These are phyloP conservation scores for Chrysopa pallens DNA, from an alignment of 1,140 invertebrate species.

Conservation along the genomic window DNA sequence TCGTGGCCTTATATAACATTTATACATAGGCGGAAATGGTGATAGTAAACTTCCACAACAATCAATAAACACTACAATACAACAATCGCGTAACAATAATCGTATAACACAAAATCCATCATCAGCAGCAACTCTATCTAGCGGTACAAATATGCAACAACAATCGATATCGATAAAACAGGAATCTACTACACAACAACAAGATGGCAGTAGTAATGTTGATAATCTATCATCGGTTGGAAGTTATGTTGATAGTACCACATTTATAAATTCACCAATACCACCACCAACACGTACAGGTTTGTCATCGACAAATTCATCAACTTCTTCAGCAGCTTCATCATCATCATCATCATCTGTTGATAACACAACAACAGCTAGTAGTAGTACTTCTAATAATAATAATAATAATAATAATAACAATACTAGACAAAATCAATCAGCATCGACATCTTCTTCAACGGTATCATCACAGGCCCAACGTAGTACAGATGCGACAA, in stretches of 20 bases:
- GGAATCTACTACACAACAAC: slow-evolving; percentile 20
- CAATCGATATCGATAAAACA: slow-evolving; percentile 28
- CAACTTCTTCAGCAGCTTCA: not conserved
- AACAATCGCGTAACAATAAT: not conserved
- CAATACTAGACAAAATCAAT: not conserved
- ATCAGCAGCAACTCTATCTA: slow-evolving; percentile 2
- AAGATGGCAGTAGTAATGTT: slow-evolving; percentile 11
- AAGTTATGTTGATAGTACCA: slow-evolving; percentile 38
- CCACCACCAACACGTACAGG: slow-evolving; percentile 16
- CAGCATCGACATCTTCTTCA: slow-evolving; percentile 5
- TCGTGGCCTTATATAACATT: too few species aligned
- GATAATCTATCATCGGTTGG: slow-evolving; percentile 27
- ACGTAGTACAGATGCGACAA: not conserved
- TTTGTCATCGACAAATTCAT: not conserved
- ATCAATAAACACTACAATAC: too few species aligned
- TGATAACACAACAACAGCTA: not conserved
- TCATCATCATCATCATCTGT: too few species aligned
- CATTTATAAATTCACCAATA: slow-evolving; percentile 36
- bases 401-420: not conserved
- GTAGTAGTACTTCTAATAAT: not conserved
- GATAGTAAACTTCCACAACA: too few species aligned
- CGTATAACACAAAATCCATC: not conserved
- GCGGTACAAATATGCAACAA: slow-evolving; percentile 6
- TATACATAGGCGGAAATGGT: too few species aligned
- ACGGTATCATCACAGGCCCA: slow-evolving; percentile 4